Evolutionary conservation across 2,888 invertebrate species (phyloP).

Genomic region (Dasysyrphus tricinctus): DNA sequence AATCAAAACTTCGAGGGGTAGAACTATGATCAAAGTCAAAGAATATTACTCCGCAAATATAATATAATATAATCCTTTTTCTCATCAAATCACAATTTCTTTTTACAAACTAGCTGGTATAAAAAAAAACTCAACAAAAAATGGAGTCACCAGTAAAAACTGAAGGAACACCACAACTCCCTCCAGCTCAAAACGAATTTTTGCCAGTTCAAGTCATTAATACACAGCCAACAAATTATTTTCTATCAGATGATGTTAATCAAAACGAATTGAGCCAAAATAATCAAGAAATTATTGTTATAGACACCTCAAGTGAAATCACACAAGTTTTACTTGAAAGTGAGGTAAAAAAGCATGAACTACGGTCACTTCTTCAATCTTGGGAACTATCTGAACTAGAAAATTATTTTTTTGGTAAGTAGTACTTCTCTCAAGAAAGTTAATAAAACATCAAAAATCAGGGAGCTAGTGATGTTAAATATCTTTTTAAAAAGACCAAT

Average conservation of each 20-base stretch:
- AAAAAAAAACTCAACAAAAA: not conserved
- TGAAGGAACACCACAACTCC: no score
- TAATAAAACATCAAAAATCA: not conserved
- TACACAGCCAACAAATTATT: not conserved
- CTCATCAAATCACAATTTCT: not conserved
- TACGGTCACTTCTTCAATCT: not conserved
- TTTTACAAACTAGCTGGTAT: not conserved
- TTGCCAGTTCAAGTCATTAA: not conserved
- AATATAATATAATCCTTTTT: not conserved
- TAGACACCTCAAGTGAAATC: not conserved
- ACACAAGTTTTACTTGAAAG: not conserved
- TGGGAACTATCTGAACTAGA: not conserved
- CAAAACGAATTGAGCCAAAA: not conserved
- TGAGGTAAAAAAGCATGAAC: not conserved
- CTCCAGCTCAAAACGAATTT: not conserved
- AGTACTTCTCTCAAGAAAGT: not conserved
- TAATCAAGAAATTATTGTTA: not conserved
- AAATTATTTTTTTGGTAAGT: not conserved
- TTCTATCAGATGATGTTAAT: not conserved
- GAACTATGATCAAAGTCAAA: constrained; percentile 18
- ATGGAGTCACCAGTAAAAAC: not conserved
- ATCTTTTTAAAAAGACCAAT: not conserved
- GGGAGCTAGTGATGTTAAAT: not conserved
- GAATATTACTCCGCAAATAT: constrained; percentile 7
- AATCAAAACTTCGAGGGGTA: constrained; percentile 11